A percentile compares a stretch with the other conserved stretches of the same genome.
Conservation (phyloP, 1,140 invertebrate genomes). For the Gryon sp. region DNA sequence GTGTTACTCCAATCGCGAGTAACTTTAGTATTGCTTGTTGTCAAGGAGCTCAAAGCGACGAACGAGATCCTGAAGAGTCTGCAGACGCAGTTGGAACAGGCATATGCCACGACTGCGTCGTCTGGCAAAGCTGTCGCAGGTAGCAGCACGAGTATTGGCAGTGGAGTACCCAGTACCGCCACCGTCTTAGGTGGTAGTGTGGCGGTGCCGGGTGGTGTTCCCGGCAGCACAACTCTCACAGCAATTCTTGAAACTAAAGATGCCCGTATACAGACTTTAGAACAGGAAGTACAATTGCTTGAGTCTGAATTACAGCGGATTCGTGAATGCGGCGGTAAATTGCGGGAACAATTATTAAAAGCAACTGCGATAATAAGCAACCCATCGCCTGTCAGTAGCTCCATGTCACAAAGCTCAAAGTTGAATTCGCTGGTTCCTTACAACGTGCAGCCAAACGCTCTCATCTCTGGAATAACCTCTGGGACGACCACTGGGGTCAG, state of each 20-base stretch:
- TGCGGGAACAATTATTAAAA: conserved; percentile 74
- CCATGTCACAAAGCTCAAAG: conserved; percentile 11
- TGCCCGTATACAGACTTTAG: conserved; percentile 89
- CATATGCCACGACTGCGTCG: conserved; percentile 82
- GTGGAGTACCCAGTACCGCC: conserved; percentile 84
- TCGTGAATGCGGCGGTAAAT: conserved; percentile 78
- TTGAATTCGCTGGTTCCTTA: conserved; percentile 70
- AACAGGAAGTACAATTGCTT: conserved; percentile 88
- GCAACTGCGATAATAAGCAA: conserved; percentile 71
- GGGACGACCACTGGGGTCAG: conserved; percentile 77
- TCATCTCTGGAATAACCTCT: conserved; percentile 77
- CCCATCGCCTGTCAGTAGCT: not conserved
- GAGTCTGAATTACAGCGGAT: conserved; percentile 85
- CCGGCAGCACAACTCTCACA: conserved; percentile 85
- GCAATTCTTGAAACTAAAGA: conserved; percentile 91
- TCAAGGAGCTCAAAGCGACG: conserved; percentile 89
- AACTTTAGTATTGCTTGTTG: conserved; percentile 74
- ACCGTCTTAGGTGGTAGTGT: conserved; percentile 79
- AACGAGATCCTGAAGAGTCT: conserved; percentile 89
- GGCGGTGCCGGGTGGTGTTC: conserved; percentile 81
- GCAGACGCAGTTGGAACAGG: conserved; percentile 87
- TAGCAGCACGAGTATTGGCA: conserved; percentile 77
- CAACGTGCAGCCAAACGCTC: conserved; percentile 55
- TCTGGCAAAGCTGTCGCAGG: conserved; percentile 74
- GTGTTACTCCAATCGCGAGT: conserved; percentile 66